phyloP scores from a whole-genome alignment of 1,140 invertebrate species.

The Leptonema lineaticorne region DNA sequence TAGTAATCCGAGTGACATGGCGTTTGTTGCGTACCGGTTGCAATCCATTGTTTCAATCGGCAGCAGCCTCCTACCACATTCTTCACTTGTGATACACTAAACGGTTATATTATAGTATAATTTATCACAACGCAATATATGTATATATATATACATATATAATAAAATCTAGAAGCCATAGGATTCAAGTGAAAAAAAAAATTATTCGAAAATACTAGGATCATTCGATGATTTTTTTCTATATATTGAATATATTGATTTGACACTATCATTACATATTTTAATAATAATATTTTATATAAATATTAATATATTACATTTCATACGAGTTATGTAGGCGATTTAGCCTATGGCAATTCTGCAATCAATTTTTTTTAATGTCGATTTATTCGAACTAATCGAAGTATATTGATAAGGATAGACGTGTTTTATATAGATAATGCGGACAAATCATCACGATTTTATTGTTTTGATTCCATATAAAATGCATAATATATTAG shows the following conservation, averaged over 20 bases:
- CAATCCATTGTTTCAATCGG: slow-evolving; percentile 35
- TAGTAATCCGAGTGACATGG: neutral
- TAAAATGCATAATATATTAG: too few species aligned
- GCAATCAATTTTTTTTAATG: neutral
- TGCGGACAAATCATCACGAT: slow-evolving; percentile 3
- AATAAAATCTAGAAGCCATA: too few species aligned
- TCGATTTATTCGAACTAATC: too few species aligned
- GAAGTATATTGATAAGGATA: neutral
- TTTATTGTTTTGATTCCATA: too few species aligned
- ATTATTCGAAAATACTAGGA: too few species aligned
- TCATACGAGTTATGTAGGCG: neutral
- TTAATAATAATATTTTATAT: too few species aligned
- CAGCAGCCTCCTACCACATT: slow-evolving; percentile 38
- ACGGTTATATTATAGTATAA: slow-evolving; percentile 39
- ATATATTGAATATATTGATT: too few species aligned
- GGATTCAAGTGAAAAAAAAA: too few species aligned
- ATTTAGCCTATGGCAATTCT: neutral
- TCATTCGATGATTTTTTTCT: too few species aligned
- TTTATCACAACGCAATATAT: slow-evolving; percentile 37
- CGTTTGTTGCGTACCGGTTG: slow-evolving; percentile 24
- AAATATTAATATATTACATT: slow-evolving; percentile 1
- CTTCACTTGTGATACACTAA: slow-evolving; percentile 34
- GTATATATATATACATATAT: too few species aligned
- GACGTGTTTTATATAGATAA: neutral
- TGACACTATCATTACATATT: too few species aligned